phyloP scores from a whole-genome alignment of 2,888 invertebrate species.

The Leucania comma region DNA sequence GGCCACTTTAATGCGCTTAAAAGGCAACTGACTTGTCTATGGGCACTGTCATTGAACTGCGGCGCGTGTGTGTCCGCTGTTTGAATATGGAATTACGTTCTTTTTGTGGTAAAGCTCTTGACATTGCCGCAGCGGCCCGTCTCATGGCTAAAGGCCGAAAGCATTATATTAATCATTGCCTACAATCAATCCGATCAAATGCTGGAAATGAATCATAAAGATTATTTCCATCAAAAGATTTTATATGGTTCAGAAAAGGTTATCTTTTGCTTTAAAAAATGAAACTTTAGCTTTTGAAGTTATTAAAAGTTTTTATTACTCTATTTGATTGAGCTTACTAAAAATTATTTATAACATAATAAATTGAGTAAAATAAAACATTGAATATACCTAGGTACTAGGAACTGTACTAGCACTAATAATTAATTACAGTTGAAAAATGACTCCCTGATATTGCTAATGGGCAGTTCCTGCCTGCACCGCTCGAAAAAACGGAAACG shows the following conservation, averaged over 20 bases:
- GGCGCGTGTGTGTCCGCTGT: constrained; percentile 77
- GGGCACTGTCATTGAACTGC: constrained; percentile 85
- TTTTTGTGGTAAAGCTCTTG: constrained; percentile 85
- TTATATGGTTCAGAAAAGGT: constrained; percentile 73
- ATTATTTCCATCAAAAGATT: constrained; percentile 70
- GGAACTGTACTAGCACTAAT: neutral
- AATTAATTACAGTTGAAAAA: constrained; percentile 43
- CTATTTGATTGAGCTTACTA: constrained; percentile 38
- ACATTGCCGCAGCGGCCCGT: constrained; percentile 81
- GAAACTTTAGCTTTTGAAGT: constrained; percentile 52
- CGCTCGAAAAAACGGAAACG: constrained; percentile 57
- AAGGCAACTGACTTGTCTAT: constrained; percentile 85
- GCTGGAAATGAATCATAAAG: constrained; percentile 70
- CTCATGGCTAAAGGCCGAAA: constrained; percentile 75
- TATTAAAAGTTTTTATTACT: constrained; percentile 51
- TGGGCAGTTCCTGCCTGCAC: constrained; percentile 58
- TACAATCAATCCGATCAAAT: constrained; percentile 71
- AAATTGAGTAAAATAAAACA: constrained; percentile 3
- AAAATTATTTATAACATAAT: constrained; percentile 2
- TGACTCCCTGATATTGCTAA: constrained; percentile 50
- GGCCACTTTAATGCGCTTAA: constrained; percentile 82
- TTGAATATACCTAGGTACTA: neutral
- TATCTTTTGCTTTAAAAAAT: constrained; percentile 58
- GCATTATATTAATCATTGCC: constrained; percentile 73
- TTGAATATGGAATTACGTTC: constrained; percentile 84